Conservation (phyloP, 2,888 invertebrate species). For the Brassicogethes aeneus region DNA sequence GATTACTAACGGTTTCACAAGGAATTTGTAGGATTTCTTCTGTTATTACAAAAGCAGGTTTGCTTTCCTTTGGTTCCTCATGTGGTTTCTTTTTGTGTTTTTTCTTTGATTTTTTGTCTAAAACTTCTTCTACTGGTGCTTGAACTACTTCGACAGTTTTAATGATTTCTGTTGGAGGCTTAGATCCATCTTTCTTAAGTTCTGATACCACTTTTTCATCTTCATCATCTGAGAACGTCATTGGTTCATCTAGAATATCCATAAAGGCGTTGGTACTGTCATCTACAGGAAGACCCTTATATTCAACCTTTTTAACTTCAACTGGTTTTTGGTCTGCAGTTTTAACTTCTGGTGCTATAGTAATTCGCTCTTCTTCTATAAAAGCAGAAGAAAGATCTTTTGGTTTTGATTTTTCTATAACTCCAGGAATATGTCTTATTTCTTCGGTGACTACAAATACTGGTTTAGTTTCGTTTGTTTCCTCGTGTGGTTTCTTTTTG, state of each 20-base stretch:
- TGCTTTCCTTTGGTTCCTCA: slow-evolving; percentile 10
- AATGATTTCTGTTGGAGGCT: slow-evolving; percentile 8
- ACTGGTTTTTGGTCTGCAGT: too few species aligned
- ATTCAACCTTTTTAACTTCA: slow-evolving; percentile 9
- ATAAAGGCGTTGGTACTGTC: slow-evolving; percentile 18
- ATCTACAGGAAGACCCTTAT: slow-evolving; percentile 25
- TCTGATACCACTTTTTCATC: slow-evolving; percentile 8
- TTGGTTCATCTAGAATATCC: slow-evolving; percentile 34
- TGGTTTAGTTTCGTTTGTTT: neutral
- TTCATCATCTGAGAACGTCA: slow-evolving; percentile 29
- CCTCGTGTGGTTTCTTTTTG: slow-evolving; percentile 4
- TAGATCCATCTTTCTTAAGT: slow-evolving; percentile 14
- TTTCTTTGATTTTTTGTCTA: slow-evolving; percentile 4
- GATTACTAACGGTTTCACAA: slow-evolving; percentile 1
- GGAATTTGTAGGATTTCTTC: slow-evolving; percentile 3
- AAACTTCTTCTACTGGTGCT: neutral
- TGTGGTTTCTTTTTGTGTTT: slow-evolving; percentile 9
- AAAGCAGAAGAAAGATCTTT: neutral
- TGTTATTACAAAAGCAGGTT: slow-evolving; percentile 13
- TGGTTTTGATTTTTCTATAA: slow-evolving; percentile 3
- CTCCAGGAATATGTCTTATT: slow-evolving; percentile 1
- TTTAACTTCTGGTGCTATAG: too few species aligned
- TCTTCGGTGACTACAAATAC: neutral
- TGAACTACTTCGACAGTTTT: neutral
- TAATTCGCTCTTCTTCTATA: neutral